These are phyloP conservation scores for Drosophila paulistorum DNA, from an alignment of 1,140 invertebrate genomes.

Conservation along the genomic window DNA sequence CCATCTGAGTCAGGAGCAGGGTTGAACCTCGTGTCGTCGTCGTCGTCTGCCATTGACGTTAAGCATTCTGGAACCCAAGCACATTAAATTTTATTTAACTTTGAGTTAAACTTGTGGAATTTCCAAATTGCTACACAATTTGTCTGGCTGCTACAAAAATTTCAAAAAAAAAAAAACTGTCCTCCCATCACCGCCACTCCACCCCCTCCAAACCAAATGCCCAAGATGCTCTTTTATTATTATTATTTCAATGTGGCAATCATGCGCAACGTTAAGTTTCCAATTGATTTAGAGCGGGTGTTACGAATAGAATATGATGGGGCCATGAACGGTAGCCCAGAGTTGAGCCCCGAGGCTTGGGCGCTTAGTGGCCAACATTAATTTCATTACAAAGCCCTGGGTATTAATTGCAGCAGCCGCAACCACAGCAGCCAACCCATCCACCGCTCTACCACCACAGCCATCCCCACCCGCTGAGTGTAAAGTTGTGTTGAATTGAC, in stretches of 20 bases:
- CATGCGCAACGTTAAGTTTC: constrained; percentile 71
- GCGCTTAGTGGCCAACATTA: constrained; percentile 54
- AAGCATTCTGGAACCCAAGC: constrained; percentile 45
- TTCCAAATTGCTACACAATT: constrained; percentile 77
- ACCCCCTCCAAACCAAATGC: neutral
- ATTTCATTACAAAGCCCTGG: constrained; percentile 59
- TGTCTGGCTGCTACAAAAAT: constrained; percentile 35
- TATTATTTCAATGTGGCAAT: constrained; percentile 52
- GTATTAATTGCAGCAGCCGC: constrained; percentile 69
- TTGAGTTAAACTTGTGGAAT: constrained; percentile 72
- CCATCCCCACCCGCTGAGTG: constrained; percentile 1
- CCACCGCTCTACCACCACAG: neutral
- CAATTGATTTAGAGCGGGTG: constrained; percentile 64
- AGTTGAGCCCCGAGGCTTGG: constrained; percentile 37
- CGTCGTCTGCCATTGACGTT: constrained; percentile 60
- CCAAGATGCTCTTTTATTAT: constrained; percentile 29
- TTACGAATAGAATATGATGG: constrained; percentile 10
- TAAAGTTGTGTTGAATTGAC: constrained; percentile 2
- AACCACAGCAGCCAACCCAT: constrained; percentile 15
- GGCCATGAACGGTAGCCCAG: neutral
- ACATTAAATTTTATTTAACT: constrained; percentile 80
- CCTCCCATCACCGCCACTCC: neutral
- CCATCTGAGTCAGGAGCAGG: neutral
- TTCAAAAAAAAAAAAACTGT: constrained; percentile 1
- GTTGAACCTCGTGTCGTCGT: constrained; percentile 26